A percentile compares a stretch with the other conserved stretches of the same genome.
Evolutionary conservation across 2,113 vertebrate genomes (phyloP).

Genomic region (Austrofundulus limnaeus): DNA sequence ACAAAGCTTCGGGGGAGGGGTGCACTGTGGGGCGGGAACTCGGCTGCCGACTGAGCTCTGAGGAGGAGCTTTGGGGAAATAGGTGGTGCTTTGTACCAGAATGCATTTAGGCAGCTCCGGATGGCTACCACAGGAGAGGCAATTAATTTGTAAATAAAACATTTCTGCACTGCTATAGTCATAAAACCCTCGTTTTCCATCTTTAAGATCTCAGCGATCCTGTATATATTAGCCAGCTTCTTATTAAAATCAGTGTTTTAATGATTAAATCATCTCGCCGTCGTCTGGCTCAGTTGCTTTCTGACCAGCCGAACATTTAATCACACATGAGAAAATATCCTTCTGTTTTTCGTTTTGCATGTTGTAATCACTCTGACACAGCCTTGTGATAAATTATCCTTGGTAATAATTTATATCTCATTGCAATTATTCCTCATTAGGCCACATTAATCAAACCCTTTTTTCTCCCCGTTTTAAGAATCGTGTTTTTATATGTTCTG

Average conservation of each 20-base stretch:
- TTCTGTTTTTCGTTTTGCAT: neutral
- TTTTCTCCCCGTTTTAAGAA: neutral
- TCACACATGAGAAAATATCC: neutral
- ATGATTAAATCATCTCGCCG: neutral
- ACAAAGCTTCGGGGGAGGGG: too few species aligned
- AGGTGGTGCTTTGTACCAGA: too few species aligned
- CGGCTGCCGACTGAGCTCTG: too few species aligned
- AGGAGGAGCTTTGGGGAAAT: too few species aligned
- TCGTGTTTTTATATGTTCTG: neutral
- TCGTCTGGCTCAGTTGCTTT: neutral
- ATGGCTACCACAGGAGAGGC: too few species aligned
- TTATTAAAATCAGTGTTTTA: neutral
- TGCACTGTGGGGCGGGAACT: too few species aligned
- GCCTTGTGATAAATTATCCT: neutral
- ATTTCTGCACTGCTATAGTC: too few species aligned
- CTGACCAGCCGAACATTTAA: neutral
- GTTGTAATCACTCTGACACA: neutral
- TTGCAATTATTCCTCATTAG: neutral
- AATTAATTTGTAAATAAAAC: too few species aligned
- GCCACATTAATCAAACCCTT: neutral
- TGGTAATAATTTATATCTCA: neutral
- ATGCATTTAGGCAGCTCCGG: too few species aligned
- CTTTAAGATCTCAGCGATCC: too few species aligned
- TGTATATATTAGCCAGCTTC: neutral
- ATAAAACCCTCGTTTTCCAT: too few species aligned